These are phyloP conservation scores for Hapalemur alaotrensis DNA, from an alignment of 2,797 vertebrate genomes.

Conservation along the genomic window DNA sequence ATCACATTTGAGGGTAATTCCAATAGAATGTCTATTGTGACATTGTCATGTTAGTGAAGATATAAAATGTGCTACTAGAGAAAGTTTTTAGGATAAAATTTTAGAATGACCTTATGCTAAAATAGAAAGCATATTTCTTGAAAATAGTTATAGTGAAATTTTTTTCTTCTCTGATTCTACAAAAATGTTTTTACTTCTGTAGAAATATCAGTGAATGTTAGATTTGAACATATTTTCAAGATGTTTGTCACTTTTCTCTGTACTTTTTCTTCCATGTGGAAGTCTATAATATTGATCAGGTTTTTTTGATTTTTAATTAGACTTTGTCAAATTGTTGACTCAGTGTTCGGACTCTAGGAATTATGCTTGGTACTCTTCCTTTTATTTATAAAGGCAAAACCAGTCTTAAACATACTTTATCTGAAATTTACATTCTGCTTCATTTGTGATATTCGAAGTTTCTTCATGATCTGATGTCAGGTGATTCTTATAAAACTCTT, in stretches of 20 bases:
- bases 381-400: neutral
- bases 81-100: slow-evolving; percentile 7
- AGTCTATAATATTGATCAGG: neutral
- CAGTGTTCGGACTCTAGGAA: neutral
- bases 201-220: slow-evolving; percentile 17
- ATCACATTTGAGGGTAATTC: neutral
- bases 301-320: neutral
- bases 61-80: neutral
- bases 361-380: neutral
- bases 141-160: neutral
- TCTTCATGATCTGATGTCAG: neutral
- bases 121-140: neutral
- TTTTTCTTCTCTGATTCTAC: neutral
- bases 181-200: neutral
- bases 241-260: neutral
- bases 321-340: neutral
- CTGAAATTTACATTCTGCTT: neutral
- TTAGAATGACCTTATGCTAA: neutral
- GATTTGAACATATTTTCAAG: neutral
- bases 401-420: neutral
- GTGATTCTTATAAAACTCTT: slow-evolving; percentile 4
- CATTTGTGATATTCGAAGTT: neutral
- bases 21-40: neutral
- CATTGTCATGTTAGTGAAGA: neutral
- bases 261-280: neutral